These are phyloP conservation scores for Pluvianellus socialis DNA, from an alignment of 2,113 vertebrate genomes.

Conservation along the genomic window DNA sequence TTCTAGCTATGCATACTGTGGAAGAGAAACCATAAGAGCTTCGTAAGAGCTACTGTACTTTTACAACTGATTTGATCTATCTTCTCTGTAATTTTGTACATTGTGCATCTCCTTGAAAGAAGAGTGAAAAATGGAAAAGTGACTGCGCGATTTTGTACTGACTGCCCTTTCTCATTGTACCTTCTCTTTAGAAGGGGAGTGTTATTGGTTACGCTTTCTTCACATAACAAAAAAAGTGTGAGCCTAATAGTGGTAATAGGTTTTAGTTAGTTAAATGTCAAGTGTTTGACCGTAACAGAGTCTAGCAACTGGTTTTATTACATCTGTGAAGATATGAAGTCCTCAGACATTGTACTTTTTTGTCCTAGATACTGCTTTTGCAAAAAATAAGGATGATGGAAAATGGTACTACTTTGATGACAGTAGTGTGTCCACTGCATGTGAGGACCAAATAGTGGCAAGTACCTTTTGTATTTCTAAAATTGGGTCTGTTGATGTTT, in stretches of 20 bases:
- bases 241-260: not conserved
- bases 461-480: slow-evolving; percentile 68
- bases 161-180: not conserved
- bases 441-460: slow-evolving; percentile 96
- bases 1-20: not conserved
- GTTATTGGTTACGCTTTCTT: not conserved
- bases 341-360: not conserved
- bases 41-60: not conserved
- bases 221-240: not conserved
- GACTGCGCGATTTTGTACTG: not conserved
- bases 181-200: not conserved
- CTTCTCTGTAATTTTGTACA: not conserved
- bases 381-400: slow-evolving; percentile 93
- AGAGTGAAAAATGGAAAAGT: not conserved
- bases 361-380: slow-evolving; percentile 91
- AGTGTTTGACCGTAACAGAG: not conserved
- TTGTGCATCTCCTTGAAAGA: not conserved
- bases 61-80: not conserved
- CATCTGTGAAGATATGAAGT: not conserved
- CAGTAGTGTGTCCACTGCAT: slow-evolving; percentile 92
- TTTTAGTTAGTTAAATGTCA: not conserved
- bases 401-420: slow-evolving; percentile 99
- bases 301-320: not conserved
- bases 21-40: not conserved
- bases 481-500: not conserved